phyloP scores from a whole-genome alignment of 2,113 vertebrate genomes.

The Podarcis raffonei region DNA sequence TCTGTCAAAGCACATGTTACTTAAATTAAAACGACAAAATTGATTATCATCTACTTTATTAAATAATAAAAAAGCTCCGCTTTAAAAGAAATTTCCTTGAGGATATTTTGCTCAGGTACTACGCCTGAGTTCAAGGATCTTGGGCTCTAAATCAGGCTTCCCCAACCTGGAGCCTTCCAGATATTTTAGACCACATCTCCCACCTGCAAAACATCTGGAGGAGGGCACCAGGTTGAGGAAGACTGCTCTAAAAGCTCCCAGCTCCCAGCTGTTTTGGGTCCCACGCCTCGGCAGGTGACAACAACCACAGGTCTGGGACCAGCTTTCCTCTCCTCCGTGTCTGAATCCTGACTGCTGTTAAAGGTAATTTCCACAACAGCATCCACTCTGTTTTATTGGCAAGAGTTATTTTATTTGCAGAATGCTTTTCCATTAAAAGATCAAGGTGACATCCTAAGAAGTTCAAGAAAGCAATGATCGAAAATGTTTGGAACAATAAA shows the following conservation, averaged over 20 bases:
- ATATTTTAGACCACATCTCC: no score
- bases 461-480: not conserved
- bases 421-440: not conserved
- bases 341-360: not conserved
- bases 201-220: no score
- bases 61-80: not conserved
- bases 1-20: no score
- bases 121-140: no score
- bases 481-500: not conserved
- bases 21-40: no score
- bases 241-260: no score
- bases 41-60: no score
- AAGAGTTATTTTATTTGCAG: not conserved
- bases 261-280: not conserved
- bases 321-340: not conserved
- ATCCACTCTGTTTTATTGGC: not conserved
- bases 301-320: not conserved
- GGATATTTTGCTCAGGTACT: not conserved
- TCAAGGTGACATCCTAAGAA: not conserved
- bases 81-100: not conserved
- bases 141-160: no score
- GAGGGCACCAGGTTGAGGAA: no score
- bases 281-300: not conserved
- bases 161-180: no score
- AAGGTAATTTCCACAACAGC: not conserved